Conservation (phyloP, 1,140 invertebrate species). For the Frieseomelitta varia region DNA sequence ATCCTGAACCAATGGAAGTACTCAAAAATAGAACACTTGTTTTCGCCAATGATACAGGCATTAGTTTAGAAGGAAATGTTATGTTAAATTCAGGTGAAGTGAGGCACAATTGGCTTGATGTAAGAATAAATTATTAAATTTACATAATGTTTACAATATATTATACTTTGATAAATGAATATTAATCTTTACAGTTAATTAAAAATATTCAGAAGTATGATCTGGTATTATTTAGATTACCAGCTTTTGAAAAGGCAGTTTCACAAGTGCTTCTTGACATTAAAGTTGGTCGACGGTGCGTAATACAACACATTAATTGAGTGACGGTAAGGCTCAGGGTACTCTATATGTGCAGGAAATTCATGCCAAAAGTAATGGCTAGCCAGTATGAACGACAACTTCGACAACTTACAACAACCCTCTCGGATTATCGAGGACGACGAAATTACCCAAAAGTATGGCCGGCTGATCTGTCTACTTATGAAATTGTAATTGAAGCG, state of each 20-base stretch:
- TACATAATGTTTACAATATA: constrained; percentile 2
- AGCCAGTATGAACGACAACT: constrained; percentile 92
- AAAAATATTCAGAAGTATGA: constrained; percentile 91
- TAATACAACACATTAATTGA: constrained; percentile 76
- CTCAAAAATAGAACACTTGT: constrained; percentile 89
- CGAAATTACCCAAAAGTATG: constrained; percentile 87
- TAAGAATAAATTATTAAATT: constrained; percentile 79
- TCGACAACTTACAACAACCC: constrained; percentile 89
- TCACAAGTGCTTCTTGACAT: constrained; percentile 91
- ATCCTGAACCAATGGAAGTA: constrained; percentile 86
- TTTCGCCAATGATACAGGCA: constrained; percentile 93
- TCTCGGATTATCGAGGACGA: constrained; percentile 89
- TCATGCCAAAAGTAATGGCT: constrained; percentile 93
- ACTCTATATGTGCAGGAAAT: constrained; percentile 87
- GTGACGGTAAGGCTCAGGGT: constrained; percentile 79
- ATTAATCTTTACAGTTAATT: constrained; percentile 85
- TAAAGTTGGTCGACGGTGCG: constrained; percentile 90
- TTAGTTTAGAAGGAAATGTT: constrained; percentile 93
- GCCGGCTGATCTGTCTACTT: constrained; percentile 87
- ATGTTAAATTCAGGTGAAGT: constrained; percentile 95
- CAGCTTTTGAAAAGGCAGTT: constrained; percentile 91
- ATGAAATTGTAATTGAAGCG: constrained; percentile 95
- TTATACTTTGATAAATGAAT: constrained; percentile 35
- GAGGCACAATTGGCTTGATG: constrained; percentile 94
- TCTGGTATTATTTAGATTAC: constrained; percentile 87